Evolutionary conservation across 2,113 vertebrate genomes (phyloP), one percentile per base, ranked within the genome.

Genomic region (Todiramphus chloris): DNA sequence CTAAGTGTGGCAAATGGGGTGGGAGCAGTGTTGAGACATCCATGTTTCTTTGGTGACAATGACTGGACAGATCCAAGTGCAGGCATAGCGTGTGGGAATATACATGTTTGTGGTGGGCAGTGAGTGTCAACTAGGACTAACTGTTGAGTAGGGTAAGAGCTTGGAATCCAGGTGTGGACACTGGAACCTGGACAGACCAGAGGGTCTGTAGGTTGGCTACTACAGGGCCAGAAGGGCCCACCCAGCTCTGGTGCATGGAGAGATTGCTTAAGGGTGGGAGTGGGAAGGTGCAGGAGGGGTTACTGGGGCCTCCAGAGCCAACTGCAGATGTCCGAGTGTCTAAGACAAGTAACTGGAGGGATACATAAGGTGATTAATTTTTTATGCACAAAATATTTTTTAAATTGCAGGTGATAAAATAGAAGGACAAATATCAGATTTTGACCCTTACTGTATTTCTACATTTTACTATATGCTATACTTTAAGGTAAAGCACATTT

Each of bases 251-350:
- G 9, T 72, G 41, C 77, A 58, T 10, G 24, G 9, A 63, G 11
- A 67, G 11, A 67, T 43, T 1, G 1, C 11, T 50, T 9, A 35
- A 10, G 16, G 4, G 25, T 17, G 25, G 24, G 62, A 28, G 4
- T 6, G 4, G 35, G n/a, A 31, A 9, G 3, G 23, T 2, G 4
- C 7, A 14, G 37, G 2, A 1, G 2, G 2, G 4, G 1, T 31
- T 81, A 15, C 19, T 70, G 41, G 10, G 43, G 14, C 11, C 17
- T 58, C 15, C 16, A 30, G 24, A 37, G 43, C 13, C 51, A 70
- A 44, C 28, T 44, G 7, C 20, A 10, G 14, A n/a, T 44, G 10
- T 67, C 67, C 58, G 19, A 31, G 5, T 60, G 25, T 66, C 35
- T 74, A 66, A 81, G 27, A 73, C 10, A 41, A 56, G 7, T 27